Evolutionary conservation across 2,888 invertebrate genomes (phyloP).

Genomic region (Perithous albicinctus): DNA sequence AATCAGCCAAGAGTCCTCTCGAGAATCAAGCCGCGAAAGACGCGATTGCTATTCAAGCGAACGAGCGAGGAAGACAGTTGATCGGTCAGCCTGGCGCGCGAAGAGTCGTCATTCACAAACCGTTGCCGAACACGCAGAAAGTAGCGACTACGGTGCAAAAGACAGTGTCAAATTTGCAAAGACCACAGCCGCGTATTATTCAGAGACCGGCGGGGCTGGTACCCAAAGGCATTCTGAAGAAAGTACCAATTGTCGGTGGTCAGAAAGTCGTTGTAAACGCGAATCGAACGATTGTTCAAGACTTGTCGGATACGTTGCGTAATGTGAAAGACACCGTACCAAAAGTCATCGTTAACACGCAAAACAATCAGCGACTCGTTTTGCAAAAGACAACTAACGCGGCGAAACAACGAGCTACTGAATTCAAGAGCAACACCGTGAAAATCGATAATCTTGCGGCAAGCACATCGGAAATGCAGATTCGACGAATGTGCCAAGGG

Average conservation of each 20-base stretch:
- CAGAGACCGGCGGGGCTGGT: slow-evolving; percentile 58
- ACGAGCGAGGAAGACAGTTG: slow-evolving; percentile 62
- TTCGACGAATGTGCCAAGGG: slow-evolving; percentile 85
- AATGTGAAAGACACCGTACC: slow-evolving; percentile 70
- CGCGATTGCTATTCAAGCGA: slow-evolving; percentile 57
- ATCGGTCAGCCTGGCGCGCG: slow-evolving; percentile 69
- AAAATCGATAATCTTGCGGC: slow-evolving; percentile 85
- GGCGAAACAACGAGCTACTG: slow-evolving; percentile 67
- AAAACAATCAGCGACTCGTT: slow-evolving; percentile 76
- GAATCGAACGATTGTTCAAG: slow-evolving; percentile 76
- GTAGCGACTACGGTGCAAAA: slow-evolving; percentile 76
- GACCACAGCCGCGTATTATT: slow-evolving; percentile 43
- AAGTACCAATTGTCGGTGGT: slow-evolving; percentile 29
- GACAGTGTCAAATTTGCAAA: slow-evolving; percentile 76
- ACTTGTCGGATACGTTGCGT: slow-evolving; percentile 62
- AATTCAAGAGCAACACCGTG: slow-evolving; percentile 83
- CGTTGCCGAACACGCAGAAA: slow-evolving; percentile 72
- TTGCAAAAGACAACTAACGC: slow-evolving; percentile 70
- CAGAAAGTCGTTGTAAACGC: slow-evolving; percentile 65
- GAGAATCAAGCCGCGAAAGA: slow-evolving; percentile 59
- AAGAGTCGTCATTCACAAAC: slow-evolving; percentile 80
- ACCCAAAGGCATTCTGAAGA: slow-evolving; percentile 48
- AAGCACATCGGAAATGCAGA: slow-evolving; percentile 85
- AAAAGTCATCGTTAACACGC: slow-evolving; percentile 71
- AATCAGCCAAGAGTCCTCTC: slow-evolving; percentile 53